Conservation (phyloP, 2,888 invertebrate species). For the Iselma pallidipennis region DNA sequence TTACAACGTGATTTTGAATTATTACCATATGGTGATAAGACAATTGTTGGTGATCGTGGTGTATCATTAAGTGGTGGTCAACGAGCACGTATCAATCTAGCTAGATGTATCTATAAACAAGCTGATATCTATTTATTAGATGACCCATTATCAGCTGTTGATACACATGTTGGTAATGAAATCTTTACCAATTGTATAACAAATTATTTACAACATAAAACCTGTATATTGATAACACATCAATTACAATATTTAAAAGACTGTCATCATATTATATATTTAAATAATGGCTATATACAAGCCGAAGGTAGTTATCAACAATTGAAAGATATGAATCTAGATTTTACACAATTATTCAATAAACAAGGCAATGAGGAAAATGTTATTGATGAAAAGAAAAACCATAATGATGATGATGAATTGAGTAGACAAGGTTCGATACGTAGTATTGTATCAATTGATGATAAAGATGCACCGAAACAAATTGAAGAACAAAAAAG, state of each 20-base stretch:
- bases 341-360: constrained; percentile 74
- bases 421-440: constrained; percentile 59
- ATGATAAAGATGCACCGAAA: constrained; percentile 47
- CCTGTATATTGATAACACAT: constrained; percentile 77
- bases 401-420: constrained; percentile 29
- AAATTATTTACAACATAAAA: constrained; percentile 68
- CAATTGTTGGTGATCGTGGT: constrained; percentile 82
- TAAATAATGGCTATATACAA: constrained; percentile 63
- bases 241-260: constrained; percentile 72
- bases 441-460: constrained; percentile 58
- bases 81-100: constrained; percentile 85
- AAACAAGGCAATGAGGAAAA: constrained; percentile 55
- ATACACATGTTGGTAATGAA: constrained; percentile 86
- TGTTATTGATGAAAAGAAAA: constrained; percentile 13
- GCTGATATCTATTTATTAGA: constrained; percentile 87
- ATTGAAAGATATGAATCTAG: constrained; percentile 60
- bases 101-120: constrained; percentile 83
- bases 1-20: constrained; percentile 74
- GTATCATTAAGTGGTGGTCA: constrained; percentile 82
- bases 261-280: constrained; percentile 62
- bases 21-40: constrained; percentile 82
- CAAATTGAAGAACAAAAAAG: constrained; percentile 65
- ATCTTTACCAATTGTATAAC: constrained; percentile 82
- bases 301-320: constrained; percentile 62
- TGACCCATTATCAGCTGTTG: constrained; percentile 93